Evolutionary conservation across 2,888 invertebrate species (phyloP).

Genomic region (Dasysyrphus tricinctus): DNA sequence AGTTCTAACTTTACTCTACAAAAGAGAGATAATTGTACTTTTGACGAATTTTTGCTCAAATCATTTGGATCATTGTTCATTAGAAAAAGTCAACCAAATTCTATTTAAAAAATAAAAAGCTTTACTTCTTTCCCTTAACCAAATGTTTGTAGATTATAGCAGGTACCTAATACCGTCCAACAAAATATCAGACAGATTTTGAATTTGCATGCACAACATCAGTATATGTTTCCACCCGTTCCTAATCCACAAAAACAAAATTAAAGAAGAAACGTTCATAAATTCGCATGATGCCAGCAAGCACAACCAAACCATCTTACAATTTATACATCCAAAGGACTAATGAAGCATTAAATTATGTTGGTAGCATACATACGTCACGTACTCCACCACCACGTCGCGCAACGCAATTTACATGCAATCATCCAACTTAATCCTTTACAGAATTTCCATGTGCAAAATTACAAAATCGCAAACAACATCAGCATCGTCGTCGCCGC

Average conservation of each 20-base stretch:
- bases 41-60: too few species aligned
- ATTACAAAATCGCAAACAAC: slow-evolving; percentile 65
- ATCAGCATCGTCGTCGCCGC: neutral
- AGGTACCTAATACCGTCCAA: neutral
- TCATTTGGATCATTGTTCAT: too few species aligned
- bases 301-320: slow-evolving; percentile 8
- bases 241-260: slow-evolving; percentile 16
- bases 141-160: too few species aligned
- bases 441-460: slow-evolving; percentile 56
- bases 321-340: slow-evolving; percentile 43
- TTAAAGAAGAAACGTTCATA: slow-evolving; percentile 31
- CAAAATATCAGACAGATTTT: neutral
- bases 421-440: slow-evolving; percentile 73
- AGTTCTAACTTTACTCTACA: too few species aligned
- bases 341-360: slow-evolving; percentile 75
- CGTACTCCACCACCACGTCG: slow-evolving; percentile 41
- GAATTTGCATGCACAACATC: slow-evolving; percentile 9
- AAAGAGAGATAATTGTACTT: too few species aligned
- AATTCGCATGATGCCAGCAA: neutral
- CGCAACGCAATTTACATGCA: slow-evolving; percentile 58
- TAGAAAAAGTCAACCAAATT: too few species aligned
- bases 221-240: neutral
- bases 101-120: too few species aligned
- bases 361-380: slow-evolving; percentile 49
- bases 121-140: too few species aligned